Base-by-base conservation (phyloP, 64 coral and sea anemone genomes). In the Porites australiensis region DNA sequence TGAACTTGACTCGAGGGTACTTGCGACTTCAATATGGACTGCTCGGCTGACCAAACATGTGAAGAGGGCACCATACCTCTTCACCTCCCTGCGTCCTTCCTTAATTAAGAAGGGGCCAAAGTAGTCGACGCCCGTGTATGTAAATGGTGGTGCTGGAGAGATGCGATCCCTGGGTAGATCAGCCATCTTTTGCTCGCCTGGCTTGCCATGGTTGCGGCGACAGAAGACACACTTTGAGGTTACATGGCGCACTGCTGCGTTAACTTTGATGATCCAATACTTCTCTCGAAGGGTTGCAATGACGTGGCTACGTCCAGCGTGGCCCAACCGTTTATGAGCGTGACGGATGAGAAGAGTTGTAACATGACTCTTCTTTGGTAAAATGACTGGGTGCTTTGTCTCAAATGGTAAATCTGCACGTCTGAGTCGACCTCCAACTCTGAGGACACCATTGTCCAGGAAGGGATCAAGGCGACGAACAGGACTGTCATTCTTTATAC, bases 1-100 rank as follows among this genome's bases (percentile, higher is more conserved):
- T 2, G 65, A 71, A 51, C 50, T 43, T 43, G 85, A 65, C 4
- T 72, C 18, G 5, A 88, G 85, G 5, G 85, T 73, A 20, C 22
- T 15, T 0, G 85, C 66, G 8, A 73, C 3, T 27, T 87, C 85
- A 18, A 72, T 50, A 22, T 87, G 85, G 16, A 87, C 85, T 19
- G 85, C 85, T 74, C 85, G 55, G 15, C 18, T 64, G 60, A 48
- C 45, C 61, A 86, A 47, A 70, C 82, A 86, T 19, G 65, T 70
- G 52, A 87, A 87, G 43, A 87, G 47, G 23, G 67, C 85, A 10
- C 85, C 85, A 52, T 77, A 76, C 19, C 86, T 51, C 19, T 88
- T 88, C 4, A 73, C 64, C 21, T 83, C 64, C 23, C 43, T 83
- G 49, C 64, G 23, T 15, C 14, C 81, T 16, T 65, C 58, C 23